phyloP scores from a whole-genome alignment of 2,888 invertebrate genomes.

The Drosophila cracens region DNA sequence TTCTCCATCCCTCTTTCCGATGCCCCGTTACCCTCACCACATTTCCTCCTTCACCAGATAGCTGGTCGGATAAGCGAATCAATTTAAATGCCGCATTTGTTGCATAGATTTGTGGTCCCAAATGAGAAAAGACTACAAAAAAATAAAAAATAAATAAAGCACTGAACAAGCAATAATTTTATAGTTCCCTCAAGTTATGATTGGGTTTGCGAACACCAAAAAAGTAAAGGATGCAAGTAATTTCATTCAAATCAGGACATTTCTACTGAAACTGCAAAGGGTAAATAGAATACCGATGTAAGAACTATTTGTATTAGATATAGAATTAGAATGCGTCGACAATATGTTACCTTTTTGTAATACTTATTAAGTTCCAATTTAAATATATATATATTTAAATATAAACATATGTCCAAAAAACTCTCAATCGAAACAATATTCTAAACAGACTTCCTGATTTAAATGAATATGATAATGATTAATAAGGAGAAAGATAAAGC shows the following conservation, averaged over 20 bases:
- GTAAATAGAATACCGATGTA: background rate
- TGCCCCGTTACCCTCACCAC: conserved; percentile 3
- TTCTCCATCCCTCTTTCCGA: conserved; percentile 10
- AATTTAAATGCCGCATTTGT: conserved; percentile 78
- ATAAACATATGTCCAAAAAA: no score
- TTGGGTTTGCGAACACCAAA: conserved; percentile 1
- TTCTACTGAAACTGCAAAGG: background rate
- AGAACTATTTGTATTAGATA: background rate
- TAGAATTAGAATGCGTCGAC: background rate
- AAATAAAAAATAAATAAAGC: background rate
- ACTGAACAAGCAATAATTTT: conserved; percentile 43
- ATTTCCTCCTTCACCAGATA: background rate
- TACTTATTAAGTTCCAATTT: background rate
- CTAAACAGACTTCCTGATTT: background rate
- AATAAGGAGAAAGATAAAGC: background rate
- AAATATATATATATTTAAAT: background rate
- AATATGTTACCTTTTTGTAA: background rate
- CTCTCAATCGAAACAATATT: background rate
- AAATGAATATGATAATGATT: background rate
- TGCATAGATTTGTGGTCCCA: conserved; percentile 65
- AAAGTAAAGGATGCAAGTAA: background rate
- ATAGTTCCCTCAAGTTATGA: conserved; percentile 18
- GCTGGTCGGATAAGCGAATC: conserved; percentile 68
- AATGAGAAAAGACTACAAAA: conserved; percentile 35
- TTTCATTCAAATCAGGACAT: background rate